Evolutionary conservation across 2,113 vertebrate species (phyloP), one percentile per base, ranked within the genome.

Genomic region (Ailurus styani): DNA sequence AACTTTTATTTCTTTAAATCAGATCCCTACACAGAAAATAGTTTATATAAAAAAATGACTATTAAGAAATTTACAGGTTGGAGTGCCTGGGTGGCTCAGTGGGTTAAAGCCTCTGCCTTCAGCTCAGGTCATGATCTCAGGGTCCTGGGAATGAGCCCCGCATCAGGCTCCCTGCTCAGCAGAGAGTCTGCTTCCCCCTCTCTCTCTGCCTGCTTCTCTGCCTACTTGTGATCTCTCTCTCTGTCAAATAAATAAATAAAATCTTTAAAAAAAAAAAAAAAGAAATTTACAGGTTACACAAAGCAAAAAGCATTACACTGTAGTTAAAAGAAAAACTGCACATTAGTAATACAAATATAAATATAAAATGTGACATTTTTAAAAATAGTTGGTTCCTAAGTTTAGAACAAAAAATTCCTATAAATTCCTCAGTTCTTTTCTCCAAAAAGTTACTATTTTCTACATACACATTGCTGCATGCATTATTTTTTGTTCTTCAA

Each of bases 11-110:
- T 83, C 64, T 94, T 78, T 52, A 96, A 90, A 68, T 89, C 68
- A 87, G 31, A 97, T 72, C 31, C 60, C 47, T 85, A 91, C 34
- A 47, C 9, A 40, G 27, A 77, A 77, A 77, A 47, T 8, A 45
- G 40, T 29, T 14, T 29, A 45, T 77, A 77, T 8, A 47, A 7
- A 77, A 77, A 75, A 77, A 77, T 92, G 97, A 96, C 60, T 97
- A 96, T 85, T 60, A 40, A 95, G 13, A 57, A 97, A 94, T 95
- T n/a, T n/a, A n/a, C n/a, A n/a, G n/a, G n/a, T n/a, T n/a, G n/a
- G n/a, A n/a, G n/a, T n/a, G n/a, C n/a, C n/a, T n/a, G n/a, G n/a
- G n/a, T n/a, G n/a, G n/a, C n/a, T n/a, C n/a, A n/a, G n/a, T n/a
- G n/a, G n/a, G n/a, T n/a, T n/a, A n/a, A n/a, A n/a, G n/a, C n/a